Conservation (phyloP, 2,888 invertebrate genomes). For the Sinelater perroti region DNA sequence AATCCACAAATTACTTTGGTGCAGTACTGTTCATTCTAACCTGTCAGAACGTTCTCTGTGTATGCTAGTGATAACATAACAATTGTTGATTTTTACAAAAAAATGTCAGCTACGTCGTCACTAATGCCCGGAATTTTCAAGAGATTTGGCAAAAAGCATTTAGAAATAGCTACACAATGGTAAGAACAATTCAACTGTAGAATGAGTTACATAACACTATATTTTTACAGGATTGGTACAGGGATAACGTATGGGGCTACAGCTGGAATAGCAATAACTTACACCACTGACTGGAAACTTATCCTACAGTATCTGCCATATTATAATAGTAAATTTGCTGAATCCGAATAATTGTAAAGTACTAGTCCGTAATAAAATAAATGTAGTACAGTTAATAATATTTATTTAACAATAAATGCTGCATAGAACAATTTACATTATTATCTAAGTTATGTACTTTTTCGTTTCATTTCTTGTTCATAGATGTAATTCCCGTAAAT, state of each 20-base stretch:
- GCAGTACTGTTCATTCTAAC: no score
- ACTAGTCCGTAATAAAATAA: conserved; percentile 18
- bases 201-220: conserved; percentile 42
- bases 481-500: conserved; percentile 39
- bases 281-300: conserved; percentile 82
- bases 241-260: conserved; percentile 72
- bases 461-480: conserved; percentile 28
- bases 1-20: no score
- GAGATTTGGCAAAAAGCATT: conserved; percentile 68
- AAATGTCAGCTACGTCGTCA: neutral
- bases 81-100: neutral
- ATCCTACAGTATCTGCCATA: conserved; percentile 77
- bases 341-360: conserved; percentile 41
- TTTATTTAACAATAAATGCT: conserved; percentile 11
- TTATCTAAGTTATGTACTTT: neutral
- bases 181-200: conserved; percentile 52
- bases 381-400: conserved; percentile 1
- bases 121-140: conserved; percentile 22
- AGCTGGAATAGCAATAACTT: conserved; percentile 69
- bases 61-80: no score
- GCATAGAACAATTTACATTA: conserved; percentile 1
- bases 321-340: conserved; percentile 77
- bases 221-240: conserved; percentile 66
- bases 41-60: no score
- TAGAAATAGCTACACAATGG: conserved; percentile 65